Base-by-base conservation (phyloP, 2,888 invertebrate genomes). In the Rhagophthalmus giganteus region DNA sequence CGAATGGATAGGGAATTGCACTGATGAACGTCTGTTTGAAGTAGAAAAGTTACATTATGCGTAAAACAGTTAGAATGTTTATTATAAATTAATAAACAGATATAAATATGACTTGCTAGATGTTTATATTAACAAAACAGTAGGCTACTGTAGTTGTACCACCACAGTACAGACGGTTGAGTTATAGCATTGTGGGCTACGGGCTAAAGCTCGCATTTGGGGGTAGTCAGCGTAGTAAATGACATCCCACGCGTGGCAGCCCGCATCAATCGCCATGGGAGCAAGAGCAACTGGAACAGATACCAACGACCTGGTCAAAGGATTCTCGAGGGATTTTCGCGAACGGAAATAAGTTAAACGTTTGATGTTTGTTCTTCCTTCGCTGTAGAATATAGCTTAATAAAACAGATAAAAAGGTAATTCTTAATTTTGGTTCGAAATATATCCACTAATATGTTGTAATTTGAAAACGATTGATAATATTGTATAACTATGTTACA, bases 181-280 rank as follows among this genome's bases (percentile, higher is more conserved):
- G 54, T 59, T 55, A 59, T 58, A 41, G 57, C 49, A 50, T 45
- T 37, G 57, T 46, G 54, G 54, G 51, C 57, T 59, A 52, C 55
- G 51, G 55, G 46, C 47, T 50, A 56, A 58, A 56, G 50, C 55
- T 50, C 49, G 51, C 63, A 61, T 63, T 63, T 58, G 59, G 59
- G 57, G 54, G 58, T 60, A 63, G 58, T 58, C 57, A 56, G 52
- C 61, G 60, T 63, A 56, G 56, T 60, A 63, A 63, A 63, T 61
- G 59, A 58, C 60, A 58, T 61, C 60, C 60, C 57, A 59, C 57
- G 57, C 58, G 58, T 59, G 58, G 60, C 54, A 50, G 59, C 55
- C 57, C 52, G 54, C 55, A 58, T 54, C 51, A 56, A 53, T 54
- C 48, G 51, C 46, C 52, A 54, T 53, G 55, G 58, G 51, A 50